Evolutionary conservation across 2,888 invertebrate genomes (phyloP).

Genomic region (Hirtodrosophila confusa): DNA sequence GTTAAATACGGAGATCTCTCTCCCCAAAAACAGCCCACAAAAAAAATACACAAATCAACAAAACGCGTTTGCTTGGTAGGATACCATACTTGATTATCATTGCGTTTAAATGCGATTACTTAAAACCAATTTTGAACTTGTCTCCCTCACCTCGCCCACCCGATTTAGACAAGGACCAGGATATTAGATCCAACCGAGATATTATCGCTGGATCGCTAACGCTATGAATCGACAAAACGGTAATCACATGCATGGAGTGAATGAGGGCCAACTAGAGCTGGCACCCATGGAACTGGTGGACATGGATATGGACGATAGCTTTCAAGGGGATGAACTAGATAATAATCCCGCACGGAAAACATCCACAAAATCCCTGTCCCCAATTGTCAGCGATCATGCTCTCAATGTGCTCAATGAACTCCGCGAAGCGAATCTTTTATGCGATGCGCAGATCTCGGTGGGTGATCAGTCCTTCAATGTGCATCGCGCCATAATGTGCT

Average conservation of each 20-base stretch:
- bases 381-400: constrained; percentile 92
- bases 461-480: constrained; percentile 94
- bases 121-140: background rate
- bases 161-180: constrained; percentile 56
- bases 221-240: constrained; percentile 64
- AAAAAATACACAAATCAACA: constrained; percentile 55
- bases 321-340: constrained; percentile 35
- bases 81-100: constrained; percentile 7
- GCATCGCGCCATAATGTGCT: constrained; percentile 93
- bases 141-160: background rate
- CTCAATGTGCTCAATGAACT: constrained; percentile 94
- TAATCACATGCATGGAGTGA: constrained; percentile 59
- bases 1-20: constrained; percentile 65
- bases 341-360: constrained; percentile 32
- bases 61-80: constrained; percentile 61
- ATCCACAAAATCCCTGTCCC: constrained; percentile 58
- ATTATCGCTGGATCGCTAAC: constrained; percentile 52
- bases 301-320: constrained; percentile 32
- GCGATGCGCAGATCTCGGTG: constrained; percentile 93
- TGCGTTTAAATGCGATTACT: no score
- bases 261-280: constrained; percentile 58
- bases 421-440: constrained; percentile 91
- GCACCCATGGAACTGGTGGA: constrained; percentile 40
- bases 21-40: constrained; percentile 51
- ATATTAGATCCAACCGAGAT: constrained; percentile 51